phyloP scores from a whole-genome alignment of 2,797 vertebrate species.

The Hemitrygon akajei region DNA sequence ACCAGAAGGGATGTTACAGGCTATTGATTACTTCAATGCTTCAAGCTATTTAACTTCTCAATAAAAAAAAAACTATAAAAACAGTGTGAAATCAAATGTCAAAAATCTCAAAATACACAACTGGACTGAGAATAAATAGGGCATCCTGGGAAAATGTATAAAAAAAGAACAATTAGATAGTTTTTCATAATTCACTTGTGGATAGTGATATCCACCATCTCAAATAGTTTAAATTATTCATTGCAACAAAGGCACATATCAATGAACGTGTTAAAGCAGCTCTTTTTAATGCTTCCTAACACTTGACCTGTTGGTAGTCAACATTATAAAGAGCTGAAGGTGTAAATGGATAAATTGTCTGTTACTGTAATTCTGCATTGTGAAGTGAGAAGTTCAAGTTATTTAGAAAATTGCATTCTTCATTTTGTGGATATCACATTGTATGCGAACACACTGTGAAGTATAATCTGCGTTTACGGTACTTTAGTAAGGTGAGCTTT shows the following conservation, averaged over 20 bases:
- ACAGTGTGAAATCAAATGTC: background rate
- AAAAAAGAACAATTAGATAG: background rate
- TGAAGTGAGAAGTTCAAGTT: background rate
- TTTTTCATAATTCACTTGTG: background rate
- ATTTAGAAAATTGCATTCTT: background rate
- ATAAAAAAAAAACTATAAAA: too few relatives aligned
- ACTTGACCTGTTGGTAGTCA: background rate
- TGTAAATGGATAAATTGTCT: background rate
- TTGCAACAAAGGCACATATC: background rate
- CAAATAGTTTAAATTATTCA: background rate
- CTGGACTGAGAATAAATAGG: background rate
- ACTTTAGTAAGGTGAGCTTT: background rate
- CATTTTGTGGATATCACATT: background rate
- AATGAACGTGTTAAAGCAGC: background rate
- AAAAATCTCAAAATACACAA: background rate
- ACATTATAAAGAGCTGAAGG: background rate
- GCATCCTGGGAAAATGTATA: background rate
- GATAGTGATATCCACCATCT: background rate
- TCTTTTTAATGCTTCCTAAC: background rate
- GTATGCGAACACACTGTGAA: background rate
- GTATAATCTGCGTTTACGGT: background rate
- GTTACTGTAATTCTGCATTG: background rate
- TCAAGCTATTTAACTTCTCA: too few relatives aligned
- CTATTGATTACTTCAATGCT: too few relatives aligned
- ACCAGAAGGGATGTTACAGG: too few relatives aligned